Conservation (phyloP, 1,140 invertebrate species). For the Pentalonia nigronervosa region DNA sequence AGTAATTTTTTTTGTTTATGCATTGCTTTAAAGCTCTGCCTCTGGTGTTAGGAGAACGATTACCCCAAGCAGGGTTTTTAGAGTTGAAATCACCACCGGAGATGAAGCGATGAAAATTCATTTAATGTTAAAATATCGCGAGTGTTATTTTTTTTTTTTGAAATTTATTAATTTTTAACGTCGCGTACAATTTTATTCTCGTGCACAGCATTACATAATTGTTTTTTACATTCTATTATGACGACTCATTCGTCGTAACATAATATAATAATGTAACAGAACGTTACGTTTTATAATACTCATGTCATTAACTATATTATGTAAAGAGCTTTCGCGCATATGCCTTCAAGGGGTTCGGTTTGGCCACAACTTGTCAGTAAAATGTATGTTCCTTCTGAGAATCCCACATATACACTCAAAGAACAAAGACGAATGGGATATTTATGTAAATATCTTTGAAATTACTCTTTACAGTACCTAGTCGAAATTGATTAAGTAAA, state of each 20-base stretch:
- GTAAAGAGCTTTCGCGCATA: background rate
- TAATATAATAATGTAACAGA: constrained; percentile 2
- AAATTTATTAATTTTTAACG: background rate
- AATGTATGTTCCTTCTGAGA: background rate
- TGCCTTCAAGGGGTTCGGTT: background rate
- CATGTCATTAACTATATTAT: background rate
- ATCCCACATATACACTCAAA: background rate
- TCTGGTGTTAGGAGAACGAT: no score
- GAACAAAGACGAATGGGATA: background rate
- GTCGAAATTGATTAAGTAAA: background rate
- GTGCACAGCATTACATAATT: background rate
- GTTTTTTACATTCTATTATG: background rate
- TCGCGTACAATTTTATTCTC: background rate
- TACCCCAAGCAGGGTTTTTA: no score
- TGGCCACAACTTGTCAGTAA: background rate
- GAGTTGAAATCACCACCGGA: no score
- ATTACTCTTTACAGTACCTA: background rate
- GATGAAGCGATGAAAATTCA: no score
- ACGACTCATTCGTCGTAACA: background rate
- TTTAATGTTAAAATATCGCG: no score
- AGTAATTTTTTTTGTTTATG: no score
- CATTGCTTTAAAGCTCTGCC: no score
- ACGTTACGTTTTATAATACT: background rate
- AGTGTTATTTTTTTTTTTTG: background rate
- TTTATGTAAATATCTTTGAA: constrained; percentile 11